Percentiles rank a stretch among this genome's conserved stretches.
Conservation (phyloP, 2,797 vertebrate genomes). For the Pagetopsis macropterus region DNA sequence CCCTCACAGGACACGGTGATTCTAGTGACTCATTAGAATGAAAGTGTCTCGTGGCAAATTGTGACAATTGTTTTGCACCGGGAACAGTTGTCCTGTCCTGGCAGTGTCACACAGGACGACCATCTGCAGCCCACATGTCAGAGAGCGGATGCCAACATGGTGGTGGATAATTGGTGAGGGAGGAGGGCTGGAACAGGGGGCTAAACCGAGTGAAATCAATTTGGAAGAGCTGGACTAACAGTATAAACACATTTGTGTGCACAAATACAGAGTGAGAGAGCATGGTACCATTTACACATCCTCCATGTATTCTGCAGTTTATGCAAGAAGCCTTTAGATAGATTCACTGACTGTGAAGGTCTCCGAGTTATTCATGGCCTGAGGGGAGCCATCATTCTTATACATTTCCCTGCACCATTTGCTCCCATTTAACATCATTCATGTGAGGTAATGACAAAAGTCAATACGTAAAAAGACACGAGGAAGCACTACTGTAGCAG, state of each 20-base stretch:
- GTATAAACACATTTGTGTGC: slow-evolving; percentile 30
- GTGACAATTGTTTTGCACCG: slow-evolving; percentile 59
- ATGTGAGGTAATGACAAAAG: slow-evolving; percentile 68
- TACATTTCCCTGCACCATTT: slow-evolving; percentile 66
- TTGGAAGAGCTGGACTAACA: slow-evolving; percentile 48
- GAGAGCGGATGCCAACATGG: slow-evolving; percentile 68
- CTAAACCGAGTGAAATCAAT: slow-evolving; percentile 67
- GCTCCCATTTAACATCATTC: slow-evolving; percentile 71
- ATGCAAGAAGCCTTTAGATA: slow-evolving; percentile 36
- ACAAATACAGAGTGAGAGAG: slow-evolving; percentile 17
- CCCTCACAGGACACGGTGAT: slow-evolving; percentile 26
- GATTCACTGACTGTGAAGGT: slow-evolving; percentile 60
- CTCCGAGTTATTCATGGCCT: slow-evolving; percentile 63
- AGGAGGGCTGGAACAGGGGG: slow-evolving; percentile 35
- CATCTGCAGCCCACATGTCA: slow-evolving; percentile 76
- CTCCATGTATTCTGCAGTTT: slow-evolving; percentile 15
- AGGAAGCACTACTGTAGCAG: slow-evolving; percentile 11
- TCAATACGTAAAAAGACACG: slow-evolving; percentile 52
- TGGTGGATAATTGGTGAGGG: slow-evolving; percentile 64
- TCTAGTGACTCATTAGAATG: slow-evolving; percentile 49
- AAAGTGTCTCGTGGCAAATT: slow-evolving; percentile 63
- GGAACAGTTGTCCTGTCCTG: slow-evolving; percentile 65
- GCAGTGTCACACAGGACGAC: slow-evolving; percentile 50
- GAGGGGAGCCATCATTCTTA: slow-evolving; percentile 54
- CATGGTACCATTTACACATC: slow-evolving; percentile 42